A percentile compares a stretch with the other conserved stretches of the same genome.
Evolutionary conservation across 1,140 invertebrate genomes (phyloP).

Genomic region (Diachasmimorpha longicaudata): DNA sequence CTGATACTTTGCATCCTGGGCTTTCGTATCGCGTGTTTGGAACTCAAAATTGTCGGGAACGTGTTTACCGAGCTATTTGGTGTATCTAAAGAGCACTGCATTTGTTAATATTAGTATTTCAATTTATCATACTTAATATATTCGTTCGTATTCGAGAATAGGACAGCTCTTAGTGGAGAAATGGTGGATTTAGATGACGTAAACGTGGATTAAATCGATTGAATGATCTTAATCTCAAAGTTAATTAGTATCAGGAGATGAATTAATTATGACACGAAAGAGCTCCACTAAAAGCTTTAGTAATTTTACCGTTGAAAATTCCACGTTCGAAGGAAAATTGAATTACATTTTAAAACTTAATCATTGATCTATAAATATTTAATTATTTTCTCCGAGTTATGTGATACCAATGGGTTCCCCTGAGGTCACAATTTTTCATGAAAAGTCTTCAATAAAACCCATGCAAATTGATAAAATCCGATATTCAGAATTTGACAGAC

Average conservation of each 20-base stretch:
- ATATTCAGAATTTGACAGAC: background rate
- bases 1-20: background rate
- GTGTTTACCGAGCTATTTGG: conserved; percentile 8
- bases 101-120: background rate
- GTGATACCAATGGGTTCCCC: no score
- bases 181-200: no score
- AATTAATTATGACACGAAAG: no score
- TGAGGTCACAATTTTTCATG: background rate
- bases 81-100: background rate
- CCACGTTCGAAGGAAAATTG: no score
- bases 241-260: no score
- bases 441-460: background rate
- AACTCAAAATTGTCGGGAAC: conserved; percentile 7
- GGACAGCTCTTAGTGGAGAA: background rate
- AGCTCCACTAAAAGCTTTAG: no score
- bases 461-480: background rate
- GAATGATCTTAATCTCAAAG: no score
- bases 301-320: no score
- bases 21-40: conserved; percentile 16
- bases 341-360: no score
- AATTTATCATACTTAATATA: background rate
- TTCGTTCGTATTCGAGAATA: background rate
- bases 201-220: no score
- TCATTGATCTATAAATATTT: no score
- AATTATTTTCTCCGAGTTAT: no score